Conservation (phyloP, 2,888 invertebrate genomes). For the Salpingus planirostris region DNA sequence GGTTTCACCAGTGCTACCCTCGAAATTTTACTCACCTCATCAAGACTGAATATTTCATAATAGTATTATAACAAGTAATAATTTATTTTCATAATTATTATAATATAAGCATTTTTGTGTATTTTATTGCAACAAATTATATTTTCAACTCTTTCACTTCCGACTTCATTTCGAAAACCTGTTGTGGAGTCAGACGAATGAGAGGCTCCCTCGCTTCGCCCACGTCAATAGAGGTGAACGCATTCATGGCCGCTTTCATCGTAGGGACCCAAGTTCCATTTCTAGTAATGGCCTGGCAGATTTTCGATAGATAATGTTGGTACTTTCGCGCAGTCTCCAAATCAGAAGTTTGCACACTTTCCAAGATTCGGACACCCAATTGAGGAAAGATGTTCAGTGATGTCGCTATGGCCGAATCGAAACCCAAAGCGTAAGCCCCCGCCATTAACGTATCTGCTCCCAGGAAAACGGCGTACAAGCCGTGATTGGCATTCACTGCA, state of each 20-base stretch:
- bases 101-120: neutral
- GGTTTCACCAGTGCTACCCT: slow-evolving; percentile 32
- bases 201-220: slow-evolving; percentile 56
- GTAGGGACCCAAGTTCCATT: slow-evolving; percentile 58
- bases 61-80: neutral
- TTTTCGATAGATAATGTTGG: slow-evolving; percentile 45
- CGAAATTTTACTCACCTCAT: slow-evolving; percentile 38
- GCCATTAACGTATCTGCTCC: slow-evolving; percentile 61
- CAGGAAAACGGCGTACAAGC: slow-evolving; percentile 52
- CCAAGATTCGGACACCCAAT: slow-evolving; percentile 48
- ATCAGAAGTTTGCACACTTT: slow-evolving; percentile 41
- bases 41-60: slow-evolving; percentile 23
- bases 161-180: slow-evolving; percentile 23
- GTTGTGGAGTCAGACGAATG: slow-evolving; percentile 37
- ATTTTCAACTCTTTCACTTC: neutral
- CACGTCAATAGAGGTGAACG: slow-evolving; percentile 50
- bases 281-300: slow-evolving; percentile 43
- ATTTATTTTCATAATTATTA: slow-evolving; percentile 3
- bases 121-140: too few relatives aligned
- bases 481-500: slow-evolving; percentile 39
- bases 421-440: slow-evolving; percentile 58
- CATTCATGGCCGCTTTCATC: slow-evolving; percentile 61
- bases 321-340: slow-evolving; percentile 43
- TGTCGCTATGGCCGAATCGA: slow-evolving; percentile 64
- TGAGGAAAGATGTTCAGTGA: slow-evolving; percentile 58